Conservation (phyloP, 2,888 invertebrate species). For the Chrysolina haemoptera region DNA sequence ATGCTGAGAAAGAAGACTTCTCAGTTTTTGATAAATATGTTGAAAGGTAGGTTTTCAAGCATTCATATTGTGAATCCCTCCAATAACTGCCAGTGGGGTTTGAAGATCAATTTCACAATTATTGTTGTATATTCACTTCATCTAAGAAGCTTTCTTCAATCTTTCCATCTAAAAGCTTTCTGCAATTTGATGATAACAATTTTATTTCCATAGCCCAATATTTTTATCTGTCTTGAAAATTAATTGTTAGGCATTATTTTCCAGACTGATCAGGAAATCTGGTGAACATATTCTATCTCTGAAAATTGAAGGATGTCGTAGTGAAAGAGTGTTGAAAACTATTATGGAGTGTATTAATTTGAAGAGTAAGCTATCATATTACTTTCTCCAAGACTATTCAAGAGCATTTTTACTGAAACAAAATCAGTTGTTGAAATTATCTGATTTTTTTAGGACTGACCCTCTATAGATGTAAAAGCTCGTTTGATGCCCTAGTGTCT, state of each 20-base stretch:
- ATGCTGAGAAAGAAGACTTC: slow-evolving; percentile 54
- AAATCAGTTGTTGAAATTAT: not conserved
- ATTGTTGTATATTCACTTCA: no score
- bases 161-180: no score
- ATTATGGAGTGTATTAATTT: slow-evolving; percentile 58
- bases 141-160: no score
- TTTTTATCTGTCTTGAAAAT: no score
- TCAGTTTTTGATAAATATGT: slow-evolving; percentile 57
- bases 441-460: slow-evolving; percentile 52
- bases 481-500: slow-evolving; percentile 55
- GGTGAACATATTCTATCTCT: slow-evolving; percentile 56
- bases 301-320: slow-evolving; percentile 58
- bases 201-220: no score
- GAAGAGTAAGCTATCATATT: slow-evolving; percentile 52
- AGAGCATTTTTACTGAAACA: slow-evolving; percentile 21
- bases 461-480: slow-evolving; percentile 58
- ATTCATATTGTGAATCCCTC: no score
- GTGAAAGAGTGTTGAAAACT: slow-evolving; percentile 54
- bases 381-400: not conserved
- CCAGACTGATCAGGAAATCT: slow-evolving; percentile 57
- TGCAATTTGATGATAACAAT: no score
- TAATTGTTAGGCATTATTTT: slow-evolving; percentile 35
- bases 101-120: no score
- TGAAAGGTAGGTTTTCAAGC: slow-evolving; percentile 51
- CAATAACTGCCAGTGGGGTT: no score